Conservation (phyloP, 2,888 invertebrate genomes). For the Melinaea marsaeus region DNA sequence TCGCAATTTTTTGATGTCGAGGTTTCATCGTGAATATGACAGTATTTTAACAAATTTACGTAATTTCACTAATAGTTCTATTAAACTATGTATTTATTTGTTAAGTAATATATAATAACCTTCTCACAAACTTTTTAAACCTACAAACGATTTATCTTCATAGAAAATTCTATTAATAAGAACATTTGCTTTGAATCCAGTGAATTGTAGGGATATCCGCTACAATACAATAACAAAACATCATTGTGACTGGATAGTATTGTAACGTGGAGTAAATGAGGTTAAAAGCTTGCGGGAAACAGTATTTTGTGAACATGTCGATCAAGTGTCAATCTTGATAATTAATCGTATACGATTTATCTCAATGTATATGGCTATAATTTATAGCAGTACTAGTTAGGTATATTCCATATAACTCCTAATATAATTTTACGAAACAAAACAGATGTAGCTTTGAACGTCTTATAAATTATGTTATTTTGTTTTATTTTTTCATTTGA, state of each 20-base stretch:
- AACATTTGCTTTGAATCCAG: conserved; percentile 18
- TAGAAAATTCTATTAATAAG: conserved; percentile 4
- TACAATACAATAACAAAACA: conserved; percentile 45
- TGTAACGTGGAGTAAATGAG: conserved; percentile 59
- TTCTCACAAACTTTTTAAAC: neutral
- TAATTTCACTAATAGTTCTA: too few species aligned
- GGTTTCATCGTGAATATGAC: neutral
- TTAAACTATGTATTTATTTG: neutral
- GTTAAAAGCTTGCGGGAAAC: conserved; percentile 64
- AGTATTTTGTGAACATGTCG: conserved; percentile 59
- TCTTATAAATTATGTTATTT: too few species aligned
- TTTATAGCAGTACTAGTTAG: neutral
- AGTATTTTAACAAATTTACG: neutral
- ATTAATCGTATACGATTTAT: conserved; percentile 7
- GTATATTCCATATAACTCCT: too few species aligned
- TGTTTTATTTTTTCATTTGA: too few species aligned
- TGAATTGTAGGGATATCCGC: conserved; percentile 29
- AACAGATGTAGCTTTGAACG: too few species aligned
- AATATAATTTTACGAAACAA: too few species aligned
- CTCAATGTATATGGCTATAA: neutral
- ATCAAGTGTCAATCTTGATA: conserved; percentile 39
- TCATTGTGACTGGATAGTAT: conserved; percentile 52
- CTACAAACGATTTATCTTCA: neutral
- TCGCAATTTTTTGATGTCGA: neutral
- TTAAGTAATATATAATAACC: neutral